phyloP scores from a whole-genome alignment of 2,797 vertebrate species.

The Gallinago stenura region DNA sequence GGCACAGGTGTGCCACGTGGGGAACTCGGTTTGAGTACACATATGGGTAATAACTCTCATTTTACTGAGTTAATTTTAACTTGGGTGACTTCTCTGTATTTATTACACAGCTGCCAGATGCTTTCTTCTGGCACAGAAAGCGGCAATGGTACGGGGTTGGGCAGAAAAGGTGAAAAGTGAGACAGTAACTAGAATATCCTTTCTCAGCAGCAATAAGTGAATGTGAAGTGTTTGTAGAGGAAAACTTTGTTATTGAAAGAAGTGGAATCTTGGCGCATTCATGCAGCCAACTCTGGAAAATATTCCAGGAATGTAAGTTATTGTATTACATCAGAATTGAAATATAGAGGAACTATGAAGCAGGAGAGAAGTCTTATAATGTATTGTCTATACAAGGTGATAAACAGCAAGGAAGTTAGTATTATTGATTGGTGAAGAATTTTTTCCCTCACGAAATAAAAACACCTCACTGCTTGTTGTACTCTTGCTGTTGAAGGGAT shows the following conservation, averaged over 20 bases:
- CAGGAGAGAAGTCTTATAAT: not conserved
- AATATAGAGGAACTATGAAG: not conserved
- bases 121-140: not conserved
- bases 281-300: not conserved
- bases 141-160: accelerated
- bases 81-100: not conserved
- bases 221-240: not conserved
- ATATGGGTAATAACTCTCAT: not conserved
- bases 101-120: not conserved
- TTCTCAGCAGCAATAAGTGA: not conserved
- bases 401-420: not conserved
- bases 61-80: not conserved
- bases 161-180: not conserved
- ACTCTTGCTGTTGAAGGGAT: not conserved
- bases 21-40: not conserved
- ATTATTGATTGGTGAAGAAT: not conserved
- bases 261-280: not conserved
- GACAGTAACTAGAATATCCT: not conserved
- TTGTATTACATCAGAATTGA: not conserved
- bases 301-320: not conserved
- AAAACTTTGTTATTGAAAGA: not conserved
- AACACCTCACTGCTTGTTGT: not conserved
- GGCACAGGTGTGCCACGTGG: not conserved
- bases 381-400: not conserved
- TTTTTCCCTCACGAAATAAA: not conserved